phyloP scores from a whole-genome alignment of 2,888 invertebrate species.

The Laspeyria flexula region DNA sequence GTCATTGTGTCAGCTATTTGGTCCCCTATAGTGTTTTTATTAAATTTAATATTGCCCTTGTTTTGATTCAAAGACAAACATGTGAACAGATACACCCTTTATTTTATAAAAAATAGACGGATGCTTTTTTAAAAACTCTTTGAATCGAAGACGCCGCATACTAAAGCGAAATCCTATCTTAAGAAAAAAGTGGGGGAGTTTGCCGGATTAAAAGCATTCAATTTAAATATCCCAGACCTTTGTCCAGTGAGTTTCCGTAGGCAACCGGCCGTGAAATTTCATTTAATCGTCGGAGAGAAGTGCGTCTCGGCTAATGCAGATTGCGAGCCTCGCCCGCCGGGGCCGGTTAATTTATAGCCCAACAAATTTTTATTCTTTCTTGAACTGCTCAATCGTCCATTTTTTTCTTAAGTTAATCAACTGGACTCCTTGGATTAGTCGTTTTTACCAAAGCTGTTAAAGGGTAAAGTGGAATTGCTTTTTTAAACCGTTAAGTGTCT shows the following conservation, averaged over 20 bases:
- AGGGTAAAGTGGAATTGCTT: constrained; percentile 49
- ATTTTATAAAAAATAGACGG: constrained; percentile 8
- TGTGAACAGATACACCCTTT: neutral
- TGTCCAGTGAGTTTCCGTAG: constrained; percentile 77
- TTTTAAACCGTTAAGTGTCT: constrained; percentile 36
- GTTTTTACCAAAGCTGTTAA: constrained; percentile 52
- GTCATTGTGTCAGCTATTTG: too few species aligned
- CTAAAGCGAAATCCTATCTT: constrained; percentile 50
- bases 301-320: constrained; percentile 84
- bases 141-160: constrained; percentile 40
- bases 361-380: constrained; percentile 82
- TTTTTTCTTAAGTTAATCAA: constrained; percentile 55
- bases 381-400: constrained; percentile 77
- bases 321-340: constrained; percentile 72
- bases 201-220: constrained; percentile 77
- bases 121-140: constrained; percentile 29
- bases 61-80: neutral
- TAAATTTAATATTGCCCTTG: neutral
- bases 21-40: too few species aligned
- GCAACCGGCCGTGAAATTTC: constrained; percentile 82
- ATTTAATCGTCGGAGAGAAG: constrained; percentile 82
- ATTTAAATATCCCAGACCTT: constrained; percentile 80
- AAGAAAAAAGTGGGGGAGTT: constrained; percentile 62
- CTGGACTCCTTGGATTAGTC: constrained; percentile 50
- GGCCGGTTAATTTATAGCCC: constrained; percentile 80